Evolutionary conservation across 2,888 invertebrate species (phyloP).

Genomic region (Ormyrus rosae): DNA sequence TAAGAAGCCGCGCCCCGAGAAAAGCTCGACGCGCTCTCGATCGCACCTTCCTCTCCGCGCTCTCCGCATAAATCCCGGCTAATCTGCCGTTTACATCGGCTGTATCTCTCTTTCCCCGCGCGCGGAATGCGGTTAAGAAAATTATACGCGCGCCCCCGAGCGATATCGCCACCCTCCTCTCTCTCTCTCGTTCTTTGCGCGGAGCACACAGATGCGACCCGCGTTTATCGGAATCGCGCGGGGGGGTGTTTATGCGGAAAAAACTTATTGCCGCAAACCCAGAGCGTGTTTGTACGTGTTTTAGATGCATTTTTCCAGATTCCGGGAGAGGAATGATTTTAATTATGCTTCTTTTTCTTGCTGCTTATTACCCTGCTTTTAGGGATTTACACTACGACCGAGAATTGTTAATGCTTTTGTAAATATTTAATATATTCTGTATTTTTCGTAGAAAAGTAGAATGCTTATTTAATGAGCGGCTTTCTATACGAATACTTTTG

Average conservation of each 20-base stretch:
- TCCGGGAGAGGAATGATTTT: background rate
- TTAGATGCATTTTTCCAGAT: background rate
- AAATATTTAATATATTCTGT: too few species aligned
- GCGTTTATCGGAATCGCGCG: conserved; percentile 29
- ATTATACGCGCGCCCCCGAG: conserved; percentile 27
- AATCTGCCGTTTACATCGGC: conserved; percentile 61
- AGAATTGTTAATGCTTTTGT: too few species aligned
- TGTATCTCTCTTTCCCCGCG: background rate
- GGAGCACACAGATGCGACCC: too few species aligned
- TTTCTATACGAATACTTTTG: too few species aligned
- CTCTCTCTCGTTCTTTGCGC: conserved; percentile 18
- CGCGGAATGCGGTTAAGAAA: conserved; percentile 39
- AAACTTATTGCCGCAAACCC: conserved; percentile 14
- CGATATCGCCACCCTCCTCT: background rate
- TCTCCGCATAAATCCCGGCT: conserved; percentile 58
- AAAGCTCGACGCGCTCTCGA: conserved; percentile 50
- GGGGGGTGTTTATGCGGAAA: conserved; percentile 13
- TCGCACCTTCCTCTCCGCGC: background rate
- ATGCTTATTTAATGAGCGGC: too few species aligned
- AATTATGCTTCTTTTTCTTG: conserved; percentile 4
- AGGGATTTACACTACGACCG: too few species aligned
- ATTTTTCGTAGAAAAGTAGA: too few species aligned
- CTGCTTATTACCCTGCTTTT: too few species aligned
- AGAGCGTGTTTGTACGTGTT: background rate
- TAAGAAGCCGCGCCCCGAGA: conserved; percentile 63